Base-by-base conservation (phyloP, 1,140 invertebrate genomes). In the Ruditapes philippinarum region DNA sequence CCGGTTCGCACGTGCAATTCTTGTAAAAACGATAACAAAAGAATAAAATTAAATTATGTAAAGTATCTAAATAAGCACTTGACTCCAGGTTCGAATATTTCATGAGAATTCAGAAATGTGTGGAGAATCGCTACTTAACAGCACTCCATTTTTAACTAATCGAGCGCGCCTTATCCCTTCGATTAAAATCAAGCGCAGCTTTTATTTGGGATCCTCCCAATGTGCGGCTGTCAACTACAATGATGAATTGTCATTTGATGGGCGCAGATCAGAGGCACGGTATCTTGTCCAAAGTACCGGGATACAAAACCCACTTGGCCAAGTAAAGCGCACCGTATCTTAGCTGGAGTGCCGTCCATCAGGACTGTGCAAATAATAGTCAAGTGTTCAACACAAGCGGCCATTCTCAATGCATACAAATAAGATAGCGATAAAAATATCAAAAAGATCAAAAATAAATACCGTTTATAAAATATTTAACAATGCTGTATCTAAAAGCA, bases 11-110 rank as follows among this genome's bases (percentile, higher is more conserved):
- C 82, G 82, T 84, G 82, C 82, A 73, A 45, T 45, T 22, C 40
- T 45, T 73, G 74, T 57, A 12, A 42, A 73, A 36, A 36, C 2
- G 42, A 45, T 65, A 84, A 84, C 82, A 84, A 84, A 84, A 84
- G 82, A 70, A 65, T 84, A 49, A 73, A 73, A 70, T 84, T 84
- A 65, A 84, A 84, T 84, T 84, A 84, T 84, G 82, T 84, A 84
- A 84, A 84, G 49, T 68, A 45, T 38, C 17, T 84, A 14, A 73
- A 84, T 65, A 51, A 62, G 65, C 31, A 65, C 68, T 54, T 62
- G 65, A 84, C 65, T 28, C 68, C 62, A 70, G 62, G 25, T 36
- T 84, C 82, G 25, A 84, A 84, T 84, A 70, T 84, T 84, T 73
- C 62, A 84, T 84, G 82, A 84, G 82, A 73, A 81, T 81, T 73